Base-by-base conservation (phyloP, 2,888 invertebrate species). In the Ischnura elegans region DNA sequence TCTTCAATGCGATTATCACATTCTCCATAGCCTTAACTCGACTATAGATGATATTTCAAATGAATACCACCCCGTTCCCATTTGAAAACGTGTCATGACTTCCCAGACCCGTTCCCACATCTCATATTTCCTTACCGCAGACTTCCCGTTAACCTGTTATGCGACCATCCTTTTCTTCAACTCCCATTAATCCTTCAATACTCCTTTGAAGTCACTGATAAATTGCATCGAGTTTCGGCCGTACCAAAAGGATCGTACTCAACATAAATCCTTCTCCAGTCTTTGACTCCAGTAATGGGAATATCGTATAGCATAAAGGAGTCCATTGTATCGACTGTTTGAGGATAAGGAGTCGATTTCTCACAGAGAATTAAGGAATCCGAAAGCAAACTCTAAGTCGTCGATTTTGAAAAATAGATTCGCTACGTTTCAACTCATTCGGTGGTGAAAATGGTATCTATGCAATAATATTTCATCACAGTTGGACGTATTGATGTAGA, bases 271-370 rank as follows among this genome's bases (percentile, higher is more conserved):
- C 29, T 36, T 76, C 76, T 16, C 76, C 36, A 29, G 16, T 76
- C 76, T 76, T 36, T 36, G 76, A 36, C 36, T 76, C 76, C 76
- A 16, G 16, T 76, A 76, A 76, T 76, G 76, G 76, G 76, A 76
- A 76, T 76, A 76, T 76, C 76, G 76, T 76, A 36, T 76, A 76
- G 21, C 76, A 76, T 76, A 76, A 76, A 66, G 36, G 76, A 16
- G n/a, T 2, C 76, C 76, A 25, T 76, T 76, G 76, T 76, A 76
- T 76, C 36, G 76, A 76, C 8, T 36, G 76, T 76, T 76, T 13
- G 2, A 36, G 76, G 76, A 16, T n/a, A 16, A 76, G n/a, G 61
- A 1, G 16, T 2, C n/a, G 25, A 76, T 76, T n/a, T 36, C 76
- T 36, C 16, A 0, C 25, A 4, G 36, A 76, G 29, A 13, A 10